Evolutionary conservation across 1,140 invertebrate genomes (phyloP), one percentile per base, ranked within the genome.

Genomic region (Drosophila ficusphila): DNA sequence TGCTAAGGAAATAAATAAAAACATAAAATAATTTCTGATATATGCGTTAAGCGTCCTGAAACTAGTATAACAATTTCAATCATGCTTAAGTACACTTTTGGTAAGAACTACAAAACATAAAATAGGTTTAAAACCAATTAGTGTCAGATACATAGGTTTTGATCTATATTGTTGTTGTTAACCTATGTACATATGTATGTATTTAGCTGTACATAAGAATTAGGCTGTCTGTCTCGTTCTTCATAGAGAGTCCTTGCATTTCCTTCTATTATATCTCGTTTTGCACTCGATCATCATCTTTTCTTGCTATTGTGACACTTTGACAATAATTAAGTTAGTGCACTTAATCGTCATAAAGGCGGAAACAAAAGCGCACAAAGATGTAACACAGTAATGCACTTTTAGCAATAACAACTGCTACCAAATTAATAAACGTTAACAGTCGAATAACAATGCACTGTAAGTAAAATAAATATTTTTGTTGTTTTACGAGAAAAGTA

Each of bases 391-490:
- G 21, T 73, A 42, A 77, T 67, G 58, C 23, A 56, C 33, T 65
- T 52, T 46, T 36, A 49, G 23, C 39, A 58, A 57, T 31, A 54
- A 46, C 11, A 65, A 65, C 14, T 27, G 12, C 16, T 27, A 27
- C 2, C 34, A 39, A 64, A 67, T 75, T 54, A 70, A 58, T 70
- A 69, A 79, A 65, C 51, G 62, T 48, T 29, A 60, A 42, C 73
- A 14, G 14, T 6, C n/a, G 29, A 57, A 47, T 38, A 56, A 51
- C 31, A 68, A 69, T 56, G 46, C 51, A 23, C 33, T 47, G 71
- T 9, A 69, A 42, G 73, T 74, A 56, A 77, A 77, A 53, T 60
- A 82, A 82, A 82, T 77, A 82, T 82, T 82, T 47, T 82, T 64
- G 62, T 44, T 71, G 41, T 39, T 48, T 23, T 58, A 18, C 5